phyloP scores from a whole-genome alignment of 2,888 invertebrate species.

The Bellardia bayeri region DNA sequence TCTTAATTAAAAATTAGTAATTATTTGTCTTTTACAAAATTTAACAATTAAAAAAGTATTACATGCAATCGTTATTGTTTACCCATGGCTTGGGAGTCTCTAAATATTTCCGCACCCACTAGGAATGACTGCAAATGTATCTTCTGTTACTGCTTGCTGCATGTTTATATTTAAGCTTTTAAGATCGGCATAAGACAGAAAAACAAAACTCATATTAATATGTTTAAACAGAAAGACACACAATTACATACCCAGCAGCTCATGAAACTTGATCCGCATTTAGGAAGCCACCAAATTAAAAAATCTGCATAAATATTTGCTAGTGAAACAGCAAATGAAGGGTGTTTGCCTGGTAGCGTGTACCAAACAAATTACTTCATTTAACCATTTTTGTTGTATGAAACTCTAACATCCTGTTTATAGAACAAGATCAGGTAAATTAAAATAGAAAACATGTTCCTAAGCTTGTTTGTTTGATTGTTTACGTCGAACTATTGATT shows the following conservation, averaged over 20 bases:
- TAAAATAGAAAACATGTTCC: too few species aligned
- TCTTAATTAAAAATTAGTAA: background rate
- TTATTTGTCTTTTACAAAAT: background rate
- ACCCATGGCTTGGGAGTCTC: conserved; percentile 30
- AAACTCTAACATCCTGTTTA: too few species aligned
- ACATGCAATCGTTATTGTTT: conserved; percentile 13
- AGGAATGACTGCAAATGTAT: background rate
- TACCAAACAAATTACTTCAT: too few species aligned
- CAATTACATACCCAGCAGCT: background rate
- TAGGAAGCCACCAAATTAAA: background rate
- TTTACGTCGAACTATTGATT: too few species aligned
- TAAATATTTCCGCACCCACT: conserved; percentile 18
- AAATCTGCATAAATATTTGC: background rate
- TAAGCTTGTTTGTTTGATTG: too few species aligned
- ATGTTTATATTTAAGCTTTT: conserved; percentile 43
- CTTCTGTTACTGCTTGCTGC: conserved; percentile 4
- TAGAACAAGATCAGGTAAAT: too few species aligned
- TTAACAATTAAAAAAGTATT: conserved; percentile 19
- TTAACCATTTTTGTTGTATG: too few species aligned
- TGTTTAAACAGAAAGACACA: background rate
- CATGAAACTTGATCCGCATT: too few species aligned
- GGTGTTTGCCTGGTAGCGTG: too few species aligned
- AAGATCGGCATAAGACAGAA: conserved; percentile 48
- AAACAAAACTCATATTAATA: background rate
- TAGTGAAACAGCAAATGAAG: too few species aligned